Evolutionary conservation across 2,888 invertebrate species (phyloP), one percentile per base, ranked within the genome.

Genomic region (Hydriomena furcata): DNA sequence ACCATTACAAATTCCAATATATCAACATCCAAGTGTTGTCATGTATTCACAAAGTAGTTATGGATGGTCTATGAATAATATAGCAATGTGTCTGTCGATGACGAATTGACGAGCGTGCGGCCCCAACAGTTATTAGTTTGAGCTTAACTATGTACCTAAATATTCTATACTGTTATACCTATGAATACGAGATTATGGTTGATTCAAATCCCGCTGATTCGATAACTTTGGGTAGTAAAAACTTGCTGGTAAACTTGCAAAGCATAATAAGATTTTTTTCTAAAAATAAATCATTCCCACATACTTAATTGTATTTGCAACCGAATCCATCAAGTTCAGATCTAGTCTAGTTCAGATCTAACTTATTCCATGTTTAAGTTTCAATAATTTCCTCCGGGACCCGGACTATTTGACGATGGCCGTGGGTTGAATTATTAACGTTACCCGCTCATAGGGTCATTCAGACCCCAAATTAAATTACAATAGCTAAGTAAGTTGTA

Each of bases 301-400:
- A n/a, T n/a, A n/a, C n/a, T n/a, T n/a, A n/a, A n/a, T n/a, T n/a
- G n/a, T n/a, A n/a, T 71, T 63, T 62, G 64, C 58, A 62, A 65
- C 68, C 71, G 58, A 69, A 71, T 71, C 73, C 69, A 46, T 41
- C 40, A 45, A 56, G 37, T 59, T 57, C 38, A 41, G 41, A 41
- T 44, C 52, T 24, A 44, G 45, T 55, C 47, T 27, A 44, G 30
- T 24, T 10, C 11, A n/a, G n/a, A n/a, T n/a, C 5, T 51, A 60
- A 55, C 58, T 57, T 58, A 60, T 78, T 78, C 75, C 67, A 56
- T 76, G 79, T 83, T 84, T 82, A 84, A 84, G 82, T 84, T 84
- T 78, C 75, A 68, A 78, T 84, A 79, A 86, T 86, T 85, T 86
- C 86, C 85, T 82, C 51, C 13, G 84, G 83, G 86, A 82, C 66